Evolutionary conservation across 2,797 vertebrate genomes (phyloP), one percentile per base, ranked within the genome.

Genomic region (Pseudotriccus pelzelni): DNA sequence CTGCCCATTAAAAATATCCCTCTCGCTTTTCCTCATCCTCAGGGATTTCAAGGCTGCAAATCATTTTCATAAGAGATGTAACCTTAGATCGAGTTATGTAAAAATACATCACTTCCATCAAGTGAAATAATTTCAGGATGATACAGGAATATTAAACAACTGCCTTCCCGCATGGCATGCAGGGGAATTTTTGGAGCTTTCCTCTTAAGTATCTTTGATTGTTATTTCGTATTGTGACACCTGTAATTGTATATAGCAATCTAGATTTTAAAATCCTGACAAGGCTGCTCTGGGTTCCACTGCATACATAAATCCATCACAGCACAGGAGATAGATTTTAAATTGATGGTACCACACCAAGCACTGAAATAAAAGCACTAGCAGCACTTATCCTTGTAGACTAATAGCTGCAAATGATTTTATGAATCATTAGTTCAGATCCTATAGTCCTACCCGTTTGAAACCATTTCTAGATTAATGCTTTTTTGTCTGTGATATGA

Each of bases 351-450:
- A 82, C 96, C 86, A 96, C 46, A 95, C 72, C 68, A 93, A 95
- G 89, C 83, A 89, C 37, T 79, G 94, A 96, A 97, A 96, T 97
- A 96, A 98, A 97, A 97, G 90, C 81, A 60, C 79, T 90, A 93
- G 85, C 59, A 96, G 85, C 88, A 96, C 89, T 96, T 97, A 95
- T 84, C 83, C 95, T 95, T 93, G 93, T 91, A 96, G 93, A 74
- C 95, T 97, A 97, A 98, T 97, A 97, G 95, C 91, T 95, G 72
- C 66, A 97, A 97, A 97, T 97, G 89, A 97, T 97, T 98, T 97
- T 97, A 98, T 97, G 97, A 97, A 95, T 97, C 97, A 97, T 98
- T 98, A 97, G 96, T 89, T 97, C 96, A 92, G 87, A 96, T 89
- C 91, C 94, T 94, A 49, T 94, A 94, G 76, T 94, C 85, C 89